Conservation (phyloP, 2,888 invertebrate species). For the Drosophila peninsularis region DNA sequence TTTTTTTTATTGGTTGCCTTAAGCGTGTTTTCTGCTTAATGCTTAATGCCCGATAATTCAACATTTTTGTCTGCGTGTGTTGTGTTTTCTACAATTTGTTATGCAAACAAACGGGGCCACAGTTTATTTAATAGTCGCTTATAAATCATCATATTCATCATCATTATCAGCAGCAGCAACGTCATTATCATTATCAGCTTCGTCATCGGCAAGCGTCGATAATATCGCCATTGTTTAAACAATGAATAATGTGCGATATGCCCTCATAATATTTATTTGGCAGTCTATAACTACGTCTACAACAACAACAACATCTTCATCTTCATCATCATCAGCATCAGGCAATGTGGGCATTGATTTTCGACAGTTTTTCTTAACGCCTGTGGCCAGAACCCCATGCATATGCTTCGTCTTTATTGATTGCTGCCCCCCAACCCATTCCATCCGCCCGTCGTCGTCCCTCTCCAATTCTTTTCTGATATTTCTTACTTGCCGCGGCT, state of each 20-base stretch:
- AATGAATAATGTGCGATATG: constrained; percentile 69
- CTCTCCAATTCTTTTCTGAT: constrained; percentile 7
- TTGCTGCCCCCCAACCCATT: constrained; percentile 8
- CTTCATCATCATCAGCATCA: constrained; percentile 36
- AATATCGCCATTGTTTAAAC: constrained; percentile 63
- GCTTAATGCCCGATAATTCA: constrained; percentile 74
- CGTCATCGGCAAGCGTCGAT: constrained; percentile 39
- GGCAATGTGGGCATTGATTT: constrained; percentile 60
- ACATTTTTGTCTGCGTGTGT: constrained; percentile 34
- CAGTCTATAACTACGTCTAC: constrained; percentile 54
- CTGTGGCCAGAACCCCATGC: constrained; percentile 13
- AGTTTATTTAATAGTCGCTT: constrained; percentile 68
- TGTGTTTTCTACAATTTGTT: constrained; percentile 65
- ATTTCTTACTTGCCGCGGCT: constrained; percentile 56
- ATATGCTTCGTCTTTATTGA: constrained; percentile 47
- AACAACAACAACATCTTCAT: constrained; percentile 9
- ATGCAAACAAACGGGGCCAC: constrained; percentile 75
- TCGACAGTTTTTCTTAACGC: constrained; percentile 34
- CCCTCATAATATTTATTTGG: constrained; percentile 77
- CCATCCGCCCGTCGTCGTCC: neutral
- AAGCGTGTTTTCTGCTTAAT: constrained; percentile 66
- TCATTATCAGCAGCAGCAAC: constrained; percentile 41
- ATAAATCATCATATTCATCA: constrained; percentile 72
- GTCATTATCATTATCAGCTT: constrained; percentile 45
- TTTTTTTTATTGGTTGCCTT: constrained; percentile 38